Conservation (phyloP, 2,113 vertebrate species). For the Ctenomys sociabilis region DNA sequence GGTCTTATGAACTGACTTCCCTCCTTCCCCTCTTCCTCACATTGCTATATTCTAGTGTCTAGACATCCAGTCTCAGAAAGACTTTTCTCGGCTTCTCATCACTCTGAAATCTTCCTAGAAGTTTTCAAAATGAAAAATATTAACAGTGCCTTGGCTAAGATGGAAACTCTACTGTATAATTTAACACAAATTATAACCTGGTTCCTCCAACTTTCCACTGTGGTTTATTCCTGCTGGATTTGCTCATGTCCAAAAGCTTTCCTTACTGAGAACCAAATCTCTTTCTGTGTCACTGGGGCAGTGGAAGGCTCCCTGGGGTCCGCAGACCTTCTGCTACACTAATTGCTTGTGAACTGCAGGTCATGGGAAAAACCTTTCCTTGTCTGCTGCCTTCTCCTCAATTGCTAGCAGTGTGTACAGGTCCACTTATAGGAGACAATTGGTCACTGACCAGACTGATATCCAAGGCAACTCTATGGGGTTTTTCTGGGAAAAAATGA, state of each 20-base stretch:
- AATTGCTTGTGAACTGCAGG: background rate
- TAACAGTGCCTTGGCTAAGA: background rate
- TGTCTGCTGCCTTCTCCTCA: background rate
- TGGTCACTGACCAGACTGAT: background rate
- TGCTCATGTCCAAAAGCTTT: background rate
- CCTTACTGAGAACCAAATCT: background rate
- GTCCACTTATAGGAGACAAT: background rate
- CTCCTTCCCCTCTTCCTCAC: background rate
- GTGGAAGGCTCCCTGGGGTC: background rate
- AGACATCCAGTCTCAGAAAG: background rate
- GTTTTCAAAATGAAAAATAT: background rate
- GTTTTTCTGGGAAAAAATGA: background rate
- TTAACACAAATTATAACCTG: background rate
- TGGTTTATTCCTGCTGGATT: background rate
- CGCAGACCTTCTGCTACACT: background rate
- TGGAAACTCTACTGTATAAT: background rate
- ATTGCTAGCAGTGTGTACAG: background rate
- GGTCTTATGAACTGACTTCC: background rate
- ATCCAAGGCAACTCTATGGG: constrained; percentile 27
- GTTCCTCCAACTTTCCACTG: background rate
- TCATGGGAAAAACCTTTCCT: background rate
- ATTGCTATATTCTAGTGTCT: background rate
- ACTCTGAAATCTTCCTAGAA: background rate
- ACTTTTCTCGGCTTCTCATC: background rate
- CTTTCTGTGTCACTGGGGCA: background rate